phyloP scores from a whole-genome alignment of 53 echinoderm and acorn worm species.

The Pentamera pediparva region DNA sequence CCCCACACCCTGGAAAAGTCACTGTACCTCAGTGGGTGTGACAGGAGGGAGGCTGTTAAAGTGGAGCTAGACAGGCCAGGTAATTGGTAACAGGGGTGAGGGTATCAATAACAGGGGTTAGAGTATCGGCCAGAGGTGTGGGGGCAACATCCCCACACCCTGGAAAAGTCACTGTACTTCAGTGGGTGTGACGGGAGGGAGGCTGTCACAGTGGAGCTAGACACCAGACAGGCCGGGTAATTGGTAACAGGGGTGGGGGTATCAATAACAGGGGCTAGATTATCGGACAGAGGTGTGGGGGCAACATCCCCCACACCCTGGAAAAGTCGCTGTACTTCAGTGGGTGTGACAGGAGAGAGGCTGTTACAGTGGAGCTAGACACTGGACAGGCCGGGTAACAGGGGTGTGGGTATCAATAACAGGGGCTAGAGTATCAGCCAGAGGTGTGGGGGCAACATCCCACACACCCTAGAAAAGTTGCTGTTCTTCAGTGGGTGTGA shows the following conservation, averaged over 20 bases:
- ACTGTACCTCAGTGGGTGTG: slow-evolving; percentile 81
- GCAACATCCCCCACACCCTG: slow-evolving; percentile 70
- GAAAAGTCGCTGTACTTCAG: slow-evolving; percentile 87
- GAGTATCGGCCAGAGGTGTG: slow-evolving; percentile 71
- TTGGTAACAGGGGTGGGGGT: too few relatives aligned
- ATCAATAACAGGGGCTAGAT: slow-evolving; percentile 50
- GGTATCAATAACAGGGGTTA: too few relatives aligned
- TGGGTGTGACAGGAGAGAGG: slow-evolving; percentile 71
- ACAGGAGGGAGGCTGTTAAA: slow-evolving; percentile 69
- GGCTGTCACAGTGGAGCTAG: slow-evolving; percentile 75
- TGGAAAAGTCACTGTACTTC: slow-evolving; percentile 91
- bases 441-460: slow-evolving; percentile 79
- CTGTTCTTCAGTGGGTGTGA: slow-evolving; percentile 91
- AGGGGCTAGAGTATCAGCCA: slow-evolving; percentile 63
- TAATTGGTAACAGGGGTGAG: too few relatives aligned
- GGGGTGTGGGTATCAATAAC: too few relatives aligned
- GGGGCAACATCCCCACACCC: slow-evolving; percentile 71
- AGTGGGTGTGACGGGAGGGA: slow-evolving; percentile 81
- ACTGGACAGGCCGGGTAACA: too few relatives aligned
- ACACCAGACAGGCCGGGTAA: slow-evolving; percentile 69
- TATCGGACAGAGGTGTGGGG: slow-evolving; percentile 68
- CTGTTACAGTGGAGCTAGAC: slow-evolving; percentile 75
- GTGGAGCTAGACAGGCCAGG: slow-evolving; percentile 82
- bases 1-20: slow-evolving; percentile 83
- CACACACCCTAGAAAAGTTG: slow-evolving; percentile 75